Base-by-base conservation (phyloP, 1,140 invertebrate genomes). In the Chelonus insularis region DNA sequence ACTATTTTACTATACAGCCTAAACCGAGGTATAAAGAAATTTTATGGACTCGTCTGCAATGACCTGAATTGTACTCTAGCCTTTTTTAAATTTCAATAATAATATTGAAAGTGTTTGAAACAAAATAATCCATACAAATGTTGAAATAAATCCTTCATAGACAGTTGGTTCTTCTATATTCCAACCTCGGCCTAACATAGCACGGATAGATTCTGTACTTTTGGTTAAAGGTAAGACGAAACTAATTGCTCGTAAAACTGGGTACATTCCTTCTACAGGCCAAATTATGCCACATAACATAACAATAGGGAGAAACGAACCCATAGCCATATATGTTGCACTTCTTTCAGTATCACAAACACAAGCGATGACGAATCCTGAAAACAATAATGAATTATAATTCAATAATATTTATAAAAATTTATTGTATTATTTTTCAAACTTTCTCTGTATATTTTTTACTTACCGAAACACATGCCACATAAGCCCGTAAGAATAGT, bases 271-370 rank as follows among this genome's bases (percentile, higher is more conserved):
- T 84, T 92, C 86, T 79, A 89, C 84, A 0, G 91, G 91, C 91
- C 91, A 93, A 61, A 93, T 91, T 39, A 93, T 90, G 48, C 91
- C 94, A 73, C 94, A 94, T 1, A 96, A 77, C 82, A 96, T 86
- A 8, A 98, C 87, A 72, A 95, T 95, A 0, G 95, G 95, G 63
- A 97, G 86, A 74, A 98, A 97, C 3, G 91, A 94, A 2, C 95
- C 95, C 73, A 98, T 85, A 0, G 95, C 92, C 63, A 96, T 78
- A 75, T 97, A 96, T 0, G 96, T 97, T 0, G 95, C 95, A 5
- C 92, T 94, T 57, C 92, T 87, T 80, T 98, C 95, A 5, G 91
- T 92, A 14, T 94, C 91, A 72, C 93, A 95, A 1, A 90, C 80
- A 23, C 90, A 90, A 0, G 95, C 94, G 14, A 96, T 93, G 0